phyloP scores from a whole-genome alignment of 2,888 invertebrate species.

The Acleris literana region DNA sequence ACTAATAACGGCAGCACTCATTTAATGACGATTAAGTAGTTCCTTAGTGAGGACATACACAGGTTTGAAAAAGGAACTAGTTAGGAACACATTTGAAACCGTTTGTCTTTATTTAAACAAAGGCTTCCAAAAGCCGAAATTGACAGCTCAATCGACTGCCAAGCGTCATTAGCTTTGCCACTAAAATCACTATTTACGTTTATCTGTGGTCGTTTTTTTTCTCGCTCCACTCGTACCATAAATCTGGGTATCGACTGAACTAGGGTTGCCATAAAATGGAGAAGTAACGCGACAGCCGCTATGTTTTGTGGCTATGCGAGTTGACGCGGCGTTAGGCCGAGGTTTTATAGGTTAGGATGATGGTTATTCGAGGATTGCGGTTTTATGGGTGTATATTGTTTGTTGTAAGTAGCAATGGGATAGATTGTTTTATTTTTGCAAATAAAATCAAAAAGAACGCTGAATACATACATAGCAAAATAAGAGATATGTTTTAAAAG shows the following conservation, averaged over 20 bases:
- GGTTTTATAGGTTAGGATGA: slow-evolving; percentile 12
- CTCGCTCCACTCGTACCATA: slow-evolving; percentile 50
- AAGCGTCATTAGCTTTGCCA: slow-evolving; percentile 50
- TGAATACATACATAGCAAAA: no score
- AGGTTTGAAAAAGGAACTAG: no score
- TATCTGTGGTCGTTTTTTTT: slow-evolving; percentile 44
- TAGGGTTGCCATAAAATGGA: slow-evolving; percentile 32
- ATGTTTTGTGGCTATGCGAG: slow-evolving; percentile 12
- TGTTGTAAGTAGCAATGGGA: no score
- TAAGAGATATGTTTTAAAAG: no score
- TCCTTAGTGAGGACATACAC: no score
- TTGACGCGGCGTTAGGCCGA: slow-evolving; percentile 14
- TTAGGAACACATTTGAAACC: no score
- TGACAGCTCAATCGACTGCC: slow-evolving; percentile 5
- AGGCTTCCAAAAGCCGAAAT: not conserved
- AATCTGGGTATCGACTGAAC: slow-evolving; percentile 49
- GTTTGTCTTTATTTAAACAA: not conserved
- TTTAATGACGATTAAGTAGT: no score
- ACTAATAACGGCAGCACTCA: no score
- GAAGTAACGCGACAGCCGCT: slow-evolving; percentile 16
- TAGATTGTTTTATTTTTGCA: not conserved
- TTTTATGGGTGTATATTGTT: not conserved
- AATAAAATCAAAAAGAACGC: not conserved
- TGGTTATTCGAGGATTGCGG: not conserved
- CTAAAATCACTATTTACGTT: slow-evolving; percentile 50